Evolutionary conservation across 2,888 invertebrate species (phyloP).

Genomic region (Tenthredo livida): DNA sequence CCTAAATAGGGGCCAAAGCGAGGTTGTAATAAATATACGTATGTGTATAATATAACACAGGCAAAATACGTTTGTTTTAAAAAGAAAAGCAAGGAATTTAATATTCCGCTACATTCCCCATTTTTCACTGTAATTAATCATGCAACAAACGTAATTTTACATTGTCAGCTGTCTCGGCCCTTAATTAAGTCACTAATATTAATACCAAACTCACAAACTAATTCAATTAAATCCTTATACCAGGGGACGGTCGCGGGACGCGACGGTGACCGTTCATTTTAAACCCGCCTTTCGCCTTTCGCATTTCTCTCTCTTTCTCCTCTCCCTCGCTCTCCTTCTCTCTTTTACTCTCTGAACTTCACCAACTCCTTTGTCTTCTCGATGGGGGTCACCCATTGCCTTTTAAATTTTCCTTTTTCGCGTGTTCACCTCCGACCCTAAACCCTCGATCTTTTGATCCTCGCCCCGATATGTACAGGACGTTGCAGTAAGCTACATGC

Average conservation of each 20-base stretch:
- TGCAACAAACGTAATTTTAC: conserved; percentile 36
- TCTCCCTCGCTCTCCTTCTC: background rate
- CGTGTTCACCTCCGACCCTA: background rate
- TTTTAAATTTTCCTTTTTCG: background rate
- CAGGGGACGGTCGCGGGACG: background rate
- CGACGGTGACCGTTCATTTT: conserved; percentile 33
- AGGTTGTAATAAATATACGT: no score
- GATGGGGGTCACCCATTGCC: background rate
- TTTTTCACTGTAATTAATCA: conserved; percentile 31
- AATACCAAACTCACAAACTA: conserved; percentile 64
- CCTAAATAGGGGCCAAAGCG: background rate
- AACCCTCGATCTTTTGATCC: background rate
- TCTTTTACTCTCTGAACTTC: background rate
- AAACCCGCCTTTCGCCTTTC: background rate
- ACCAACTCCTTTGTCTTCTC: conserved; percentile 4
- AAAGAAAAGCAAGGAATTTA: background rate
- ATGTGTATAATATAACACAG: background rate
- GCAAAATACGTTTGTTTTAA: background rate
- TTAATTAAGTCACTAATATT: conserved; percentile 66
- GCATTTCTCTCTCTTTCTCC: background rate
- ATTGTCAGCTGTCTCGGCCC: conserved; percentile 58
- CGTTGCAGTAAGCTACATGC: background rate
- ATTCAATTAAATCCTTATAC: conserved; percentile 65
- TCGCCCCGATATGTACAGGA: background rate
- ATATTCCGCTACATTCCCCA: background rate